Percentiles rank a stretch among this genome's conserved stretches.
These are phyloP conservation scores for Papilio elwesi DNA, from an alignment of 2,888 invertebrate genomes.

Conservation along the genomic window DNA sequence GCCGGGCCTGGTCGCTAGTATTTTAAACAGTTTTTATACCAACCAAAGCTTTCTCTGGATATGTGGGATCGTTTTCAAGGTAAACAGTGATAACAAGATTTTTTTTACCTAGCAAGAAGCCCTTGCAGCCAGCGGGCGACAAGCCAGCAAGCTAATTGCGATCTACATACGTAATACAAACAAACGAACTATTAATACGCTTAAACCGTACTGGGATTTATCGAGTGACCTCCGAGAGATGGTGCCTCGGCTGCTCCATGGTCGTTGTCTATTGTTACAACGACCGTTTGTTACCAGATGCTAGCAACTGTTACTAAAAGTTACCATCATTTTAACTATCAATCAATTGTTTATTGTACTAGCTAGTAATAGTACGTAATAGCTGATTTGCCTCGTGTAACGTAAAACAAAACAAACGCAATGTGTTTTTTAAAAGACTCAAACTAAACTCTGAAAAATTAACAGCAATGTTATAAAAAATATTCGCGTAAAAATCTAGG, in stretches of 20 bases:
- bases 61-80: not conserved
- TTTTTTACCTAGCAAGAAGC: slow-evolving; percentile 15
- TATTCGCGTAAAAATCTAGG: slow-evolving; percentile 20
- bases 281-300: not conserved
- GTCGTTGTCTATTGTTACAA: slow-evolving; percentile 9
- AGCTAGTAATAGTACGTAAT: too few relatives aligned
- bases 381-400: too few relatives aligned
- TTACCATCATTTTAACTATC: not conserved
- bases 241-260: not conserved
- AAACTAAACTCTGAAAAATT: not conserved
- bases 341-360: too few relatives aligned
- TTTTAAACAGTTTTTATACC: too few relatives aligned
- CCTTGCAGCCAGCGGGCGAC: slow-evolving; percentile 31
- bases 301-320: not conserved
- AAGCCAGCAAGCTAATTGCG: slow-evolving; percentile 43
- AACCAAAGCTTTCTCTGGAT: too few relatives aligned
- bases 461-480: not conserved
- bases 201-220: slow-evolving; percentile 27
- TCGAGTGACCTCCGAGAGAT: slow-evolving; percentile 22
- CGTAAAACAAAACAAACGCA: too few relatives aligned
- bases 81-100: not conserved
- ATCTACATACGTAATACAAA: slow-evolving; percentile 32
- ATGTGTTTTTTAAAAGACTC: too few relatives aligned
- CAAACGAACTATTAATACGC: slow-evolving; percentile 36
- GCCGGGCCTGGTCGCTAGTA: too few relatives aligned